phyloP scores from a whole-genome alignment of 2,888 invertebrate genomes.

The Cheilosia scutellata region DNA sequence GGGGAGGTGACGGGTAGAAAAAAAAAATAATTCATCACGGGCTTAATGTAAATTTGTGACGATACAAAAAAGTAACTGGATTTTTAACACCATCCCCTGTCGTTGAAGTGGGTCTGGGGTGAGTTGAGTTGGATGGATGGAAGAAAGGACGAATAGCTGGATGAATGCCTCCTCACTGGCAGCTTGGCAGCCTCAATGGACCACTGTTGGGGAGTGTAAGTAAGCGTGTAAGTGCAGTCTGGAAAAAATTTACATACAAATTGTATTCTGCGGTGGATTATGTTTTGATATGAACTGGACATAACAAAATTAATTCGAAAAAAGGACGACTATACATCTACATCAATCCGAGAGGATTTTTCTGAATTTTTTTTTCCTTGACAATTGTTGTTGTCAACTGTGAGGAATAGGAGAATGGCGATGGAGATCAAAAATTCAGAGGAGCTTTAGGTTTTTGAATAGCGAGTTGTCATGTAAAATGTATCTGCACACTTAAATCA shows the following conservation, averaged over 20 bases:
- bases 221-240: slow-evolving; percentile 77
- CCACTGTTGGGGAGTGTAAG: slow-evolving; percentile 66
- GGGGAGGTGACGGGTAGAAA: slow-evolving; percentile 17
- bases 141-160: slow-evolving; percentile 36
- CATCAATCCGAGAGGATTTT: slow-evolving; percentile 63
- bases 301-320: slow-evolving; percentile 70
- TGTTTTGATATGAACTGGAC: slow-evolving; percentile 76
- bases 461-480: not conserved
- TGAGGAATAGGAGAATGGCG: not conserved
- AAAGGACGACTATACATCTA: slow-evolving; percentile 52
- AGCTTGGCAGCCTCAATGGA: slow-evolving; percentile 35
- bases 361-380: slow-evolving; percentile 16
- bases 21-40: slow-evolving; percentile 73
- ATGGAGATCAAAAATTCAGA: slow-evolving; percentile 2
- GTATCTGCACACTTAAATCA: not conserved
- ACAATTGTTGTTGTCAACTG: slow-evolving; percentile 12
- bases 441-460: not conserved
- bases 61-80: slow-evolving; percentile 73
- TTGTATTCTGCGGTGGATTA: slow-evolving; percentile 78
- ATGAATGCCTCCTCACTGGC: slow-evolving; percentile 34
- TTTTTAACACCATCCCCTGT: slow-evolving; percentile 71
- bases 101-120: slow-evolving; percentile 7
- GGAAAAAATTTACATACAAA: slow-evolving; percentile 78
- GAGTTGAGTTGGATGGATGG: slow-evolving; percentile 30
- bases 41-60: slow-evolving; percentile 75